Evolutionary conservation across 1,140 invertebrate species (phyloP).

Genomic region (Bicyclus anynana): DNA sequence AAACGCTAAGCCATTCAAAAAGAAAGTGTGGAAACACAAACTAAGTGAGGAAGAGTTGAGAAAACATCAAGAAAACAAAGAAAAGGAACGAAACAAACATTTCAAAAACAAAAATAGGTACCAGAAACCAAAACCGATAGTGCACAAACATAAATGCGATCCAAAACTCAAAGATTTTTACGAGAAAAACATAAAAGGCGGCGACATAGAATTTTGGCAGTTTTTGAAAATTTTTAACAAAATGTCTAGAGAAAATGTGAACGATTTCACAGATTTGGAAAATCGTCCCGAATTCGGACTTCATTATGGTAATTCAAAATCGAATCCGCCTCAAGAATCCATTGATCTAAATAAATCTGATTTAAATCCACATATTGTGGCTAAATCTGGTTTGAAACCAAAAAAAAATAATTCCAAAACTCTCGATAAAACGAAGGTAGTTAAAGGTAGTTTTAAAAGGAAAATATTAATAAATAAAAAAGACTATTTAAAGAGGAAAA

Average conservation of each 20-base stretch:
- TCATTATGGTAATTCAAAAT: slow-evolving; percentile 15
- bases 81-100: not conserved
- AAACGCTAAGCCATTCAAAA: slow-evolving; percentile 49
- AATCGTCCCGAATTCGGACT: slow-evolving; percentile 43
- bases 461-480: slow-evolving; percentile 27
- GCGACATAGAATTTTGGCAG: slow-evolving; percentile 63
- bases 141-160: slow-evolving; percentile 57
- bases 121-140: slow-evolving; percentile 45
- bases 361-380: not conserved
- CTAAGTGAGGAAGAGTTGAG: slow-evolving; percentile 10
- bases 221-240: slow-evolving; percentile 64
- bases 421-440: not conserved
- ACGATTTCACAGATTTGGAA: slow-evolving; percentile 51
- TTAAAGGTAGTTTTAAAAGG: slow-evolving; percentile 11
- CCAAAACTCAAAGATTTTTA: slow-evolving; percentile 54
- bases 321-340: not conserved
- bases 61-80: slow-evolving; percentile 4
- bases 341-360: not conserved
- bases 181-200: slow-evolving; percentile 51
- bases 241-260: slow-evolving; percentile 48
- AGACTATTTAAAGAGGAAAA: slow-evolving; percentile 22
- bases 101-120: slow-evolving; percentile 14
- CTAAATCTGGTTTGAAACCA: not conserved
- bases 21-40: slow-evolving; percentile 57
- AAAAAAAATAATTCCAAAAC: not conserved